Percentiles rank a stretch among this genome's conserved stretches.
These are phyloP conservation scores for Phenganax subtilis DNA, from an alignment of 92 coral and sea anemone species.

Conservation along the genomic window DNA sequence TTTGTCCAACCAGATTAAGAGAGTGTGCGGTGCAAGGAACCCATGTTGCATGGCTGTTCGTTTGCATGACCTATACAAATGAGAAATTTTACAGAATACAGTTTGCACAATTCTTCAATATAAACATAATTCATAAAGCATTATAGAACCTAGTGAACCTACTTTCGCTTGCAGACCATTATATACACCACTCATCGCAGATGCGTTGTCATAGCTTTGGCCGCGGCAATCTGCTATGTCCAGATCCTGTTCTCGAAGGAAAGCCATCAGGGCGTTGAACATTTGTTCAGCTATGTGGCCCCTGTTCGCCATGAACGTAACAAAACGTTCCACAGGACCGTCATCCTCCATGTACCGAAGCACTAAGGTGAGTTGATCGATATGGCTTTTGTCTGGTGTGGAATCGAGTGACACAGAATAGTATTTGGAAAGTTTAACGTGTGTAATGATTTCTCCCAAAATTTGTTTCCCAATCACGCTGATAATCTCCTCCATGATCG, in stretches of 20 bases:
- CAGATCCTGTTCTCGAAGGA: not conserved
- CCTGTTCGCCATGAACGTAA: too few relatives aligned
- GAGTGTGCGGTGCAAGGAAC: not conserved
- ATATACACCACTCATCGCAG: not conserved
- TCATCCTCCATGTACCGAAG: too few relatives aligned
- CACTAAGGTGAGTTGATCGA: too few relatives aligned
- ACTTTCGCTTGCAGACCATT: conserved; percentile 1
- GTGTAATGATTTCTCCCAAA: not conserved
- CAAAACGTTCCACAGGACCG: too few relatives aligned
- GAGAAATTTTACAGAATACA: not conserved
- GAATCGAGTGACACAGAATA: not conserved
- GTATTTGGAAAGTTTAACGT: not conserved
- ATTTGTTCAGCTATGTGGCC: not conserved
- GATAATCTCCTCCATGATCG: conserved; percentile 17
- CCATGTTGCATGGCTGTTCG: not conserved
- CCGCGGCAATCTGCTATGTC: conserved; percentile 9
- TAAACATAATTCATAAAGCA: not conserved
- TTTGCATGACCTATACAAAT: not conserved
- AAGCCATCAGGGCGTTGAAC: conserved; percentile 9
- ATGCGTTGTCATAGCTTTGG: not conserved
- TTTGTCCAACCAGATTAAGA: conserved; percentile 9
- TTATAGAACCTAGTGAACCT: not conserved
- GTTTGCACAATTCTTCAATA: not conserved
- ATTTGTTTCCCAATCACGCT: conserved; percentile 12
- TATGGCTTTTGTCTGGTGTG: not conserved